Base-by-base conservation (phyloP, 2,113 vertebrate species). In the Bothrops jararaca region DNA sequence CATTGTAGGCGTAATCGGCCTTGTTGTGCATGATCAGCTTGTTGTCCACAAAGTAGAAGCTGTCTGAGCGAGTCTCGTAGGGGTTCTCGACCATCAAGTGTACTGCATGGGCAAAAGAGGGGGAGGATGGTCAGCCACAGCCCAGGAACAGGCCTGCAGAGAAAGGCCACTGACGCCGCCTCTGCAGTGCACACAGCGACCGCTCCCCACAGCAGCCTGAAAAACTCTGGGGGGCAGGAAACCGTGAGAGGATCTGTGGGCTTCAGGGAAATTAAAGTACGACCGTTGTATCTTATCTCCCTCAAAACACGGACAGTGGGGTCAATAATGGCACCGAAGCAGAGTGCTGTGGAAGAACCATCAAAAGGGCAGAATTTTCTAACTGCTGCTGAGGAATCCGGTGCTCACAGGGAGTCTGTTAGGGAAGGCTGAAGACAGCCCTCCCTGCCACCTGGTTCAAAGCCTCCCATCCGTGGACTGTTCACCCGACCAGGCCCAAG, bases 1-100 rank as follows among this genome's bases (percentile, higher is more conserved):
- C 99, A 0, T 99, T 99, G 97, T 99, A 99, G 93, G 99, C 99
- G 91, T 99, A 99, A 94, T 99, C 99, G 5, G 99, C 99, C 96
- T 99, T 99, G 98, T 99, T 99, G 98, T 99, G 99, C 99, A 99
- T 99, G 96, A 99, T 98, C 97, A 99, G 97, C 97, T 99, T 99
- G 98, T 99, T 98, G 98, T 99, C 99, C 95, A 99, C 99, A 97
- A 99, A 99, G 98, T 99, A 99, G 97, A 99, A 99, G 97, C 99
- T 99, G 98, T 99, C 99, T 20, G 99, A 99, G 96, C 98, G 98
- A 6, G 99, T 99, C 97, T 99, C 99, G 0, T 99, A 99, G 0
- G 99, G 99, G 57, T 98, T 98, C 18, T 98, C 98, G 93, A 99
- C 98, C 99, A 99, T 99, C 97, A 99, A 98, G 26, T 97, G 98